These are phyloP conservation scores for Argopecten irradians DNA, from an alignment of 1,140 invertebrate genomes.

Conservation along the genomic window DNA sequence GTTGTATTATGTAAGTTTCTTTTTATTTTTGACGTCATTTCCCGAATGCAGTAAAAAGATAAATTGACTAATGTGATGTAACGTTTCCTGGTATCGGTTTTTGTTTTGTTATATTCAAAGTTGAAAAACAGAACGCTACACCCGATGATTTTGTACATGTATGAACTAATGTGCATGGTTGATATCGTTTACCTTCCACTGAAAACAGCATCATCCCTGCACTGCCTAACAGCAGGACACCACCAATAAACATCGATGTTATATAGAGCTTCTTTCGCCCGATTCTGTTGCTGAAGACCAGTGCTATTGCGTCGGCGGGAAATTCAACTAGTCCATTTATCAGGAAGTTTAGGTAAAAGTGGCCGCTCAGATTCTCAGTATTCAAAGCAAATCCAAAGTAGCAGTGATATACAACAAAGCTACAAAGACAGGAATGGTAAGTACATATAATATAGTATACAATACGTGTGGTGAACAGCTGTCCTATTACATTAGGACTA, in stretches of 20 bases:
- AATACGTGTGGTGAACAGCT: not conserved
- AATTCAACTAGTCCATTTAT: constrained; percentile 84
- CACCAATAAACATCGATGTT: constrained; percentile 46
- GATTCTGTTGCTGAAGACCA: constrained; percentile 47
- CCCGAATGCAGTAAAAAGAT: too few species aligned
- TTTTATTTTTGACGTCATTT: too few species aligned
- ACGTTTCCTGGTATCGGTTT: not conserved
- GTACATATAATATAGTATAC: not conserved
- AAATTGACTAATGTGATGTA: not conserved
- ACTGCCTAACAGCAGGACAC: constrained; percentile 44
- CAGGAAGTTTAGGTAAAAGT: constrained; percentile 65
- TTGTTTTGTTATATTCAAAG: not conserved
- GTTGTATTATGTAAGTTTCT: too few species aligned
- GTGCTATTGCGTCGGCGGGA: constrained; percentile 78
- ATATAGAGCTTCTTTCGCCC: constrained; percentile 49
- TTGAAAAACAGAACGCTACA: too few species aligned
- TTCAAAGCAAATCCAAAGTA: constrained; percentile 81
- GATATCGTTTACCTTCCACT: constrained; percentile 46
- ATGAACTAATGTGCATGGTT: not conserved
- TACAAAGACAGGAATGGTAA: constrained; percentile 27
- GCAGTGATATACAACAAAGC: constrained; percentile 83
- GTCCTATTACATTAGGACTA: too few species aligned
- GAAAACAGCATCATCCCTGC: constrained; percentile 45
- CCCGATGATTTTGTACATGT: constrained; percentile 33
- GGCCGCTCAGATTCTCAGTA: constrained; percentile 55